Percentiles rank a stretch among this genome's conserved stretches.
phyloP scores from a whole-genome alignment of 2,888 invertebrate species.

The Volucella zonaria region DNA sequence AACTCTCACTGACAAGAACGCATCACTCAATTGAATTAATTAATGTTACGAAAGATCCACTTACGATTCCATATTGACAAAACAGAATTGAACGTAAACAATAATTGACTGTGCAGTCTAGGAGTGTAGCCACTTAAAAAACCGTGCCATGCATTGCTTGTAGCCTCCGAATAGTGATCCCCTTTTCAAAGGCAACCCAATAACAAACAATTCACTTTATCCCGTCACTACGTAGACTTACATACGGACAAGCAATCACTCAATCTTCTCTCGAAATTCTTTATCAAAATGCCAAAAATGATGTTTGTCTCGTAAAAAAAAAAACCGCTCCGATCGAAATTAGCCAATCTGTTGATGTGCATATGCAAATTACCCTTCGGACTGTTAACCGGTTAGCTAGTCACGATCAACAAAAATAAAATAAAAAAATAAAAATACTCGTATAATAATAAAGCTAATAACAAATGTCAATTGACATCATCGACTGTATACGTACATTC shows the following conservation, averaged over 20 bases:
- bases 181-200: neutral
- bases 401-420: neutral
- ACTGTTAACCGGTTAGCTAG: too few relatives aligned
- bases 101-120: too few relatives aligned
- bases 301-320: neutral
- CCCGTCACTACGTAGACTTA: neutral
- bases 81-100: neutral
- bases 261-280: neutral
- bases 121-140: too few relatives aligned
- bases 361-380: constrained; percentile 28
- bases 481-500: constrained; percentile 14
- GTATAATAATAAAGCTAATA: constrained; percentile 34
- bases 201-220: constrained; percentile 32
- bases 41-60: constrained; percentile 1
- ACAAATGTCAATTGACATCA: constrained; percentile 60
- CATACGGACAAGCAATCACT: neutral
- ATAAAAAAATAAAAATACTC: constrained; percentile 31
- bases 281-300: constrained; percentile 13
- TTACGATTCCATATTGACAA: neutral
- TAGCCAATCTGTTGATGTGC: constrained; percentile 12
- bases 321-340: neutral
- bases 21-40: constrained; percentile 26
- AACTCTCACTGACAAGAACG: too few relatives aligned
- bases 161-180: too few relatives aligned
- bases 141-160: too few relatives aligned